A percentile compares a stretch with the other conserved stretches of the same genome.
Evolutionary conservation across 2,797 vertebrate genomes (phyloP).

Genomic region (Lateolabrax maculatus): DNA sequence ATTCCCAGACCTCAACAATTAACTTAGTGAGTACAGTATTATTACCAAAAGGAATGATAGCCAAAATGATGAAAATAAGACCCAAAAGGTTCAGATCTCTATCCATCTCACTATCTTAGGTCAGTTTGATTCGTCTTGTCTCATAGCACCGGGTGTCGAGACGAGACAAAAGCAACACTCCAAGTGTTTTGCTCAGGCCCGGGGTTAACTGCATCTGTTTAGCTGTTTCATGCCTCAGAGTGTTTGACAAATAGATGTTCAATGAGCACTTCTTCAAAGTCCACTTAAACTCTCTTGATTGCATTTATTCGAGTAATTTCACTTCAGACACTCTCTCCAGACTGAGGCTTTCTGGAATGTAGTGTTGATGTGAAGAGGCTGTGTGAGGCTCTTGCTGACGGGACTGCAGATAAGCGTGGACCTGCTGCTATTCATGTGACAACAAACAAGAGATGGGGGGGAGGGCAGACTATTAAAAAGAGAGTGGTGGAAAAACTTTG

Average conservation of each 20-base stretch:
- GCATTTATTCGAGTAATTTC: constrained; percentile 43
- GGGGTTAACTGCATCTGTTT: constrained; percentile 22
- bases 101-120: not conserved
- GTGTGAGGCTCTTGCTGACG: constrained; percentile 14
- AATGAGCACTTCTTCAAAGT: constrained; percentile 54
- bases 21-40: not conserved
- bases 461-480: not conserved
- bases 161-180: constrained; percentile 14
- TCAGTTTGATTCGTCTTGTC: not conserved
- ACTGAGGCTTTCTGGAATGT: constrained; percentile 19
- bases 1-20: not conserved
- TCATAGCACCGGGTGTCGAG: not conserved
- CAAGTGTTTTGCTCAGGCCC: constrained; percentile 2
- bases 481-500: not conserved
- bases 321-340: constrained; percentile 31
- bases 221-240: constrained; percentile 34
- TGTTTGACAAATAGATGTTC: constrained; percentile 40
- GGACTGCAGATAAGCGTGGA: constrained; percentile 13
- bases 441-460: not conserved
- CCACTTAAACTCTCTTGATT: constrained; percentile 44
- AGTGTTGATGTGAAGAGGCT: constrained; percentile 12
- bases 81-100: not conserved
- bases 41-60: not conserved
- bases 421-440: constrained; percentile 40
- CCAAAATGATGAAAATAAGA: not conserved